Conservation (phyloP, 2,113 vertebrate genomes). For the Pelecanus crispus region DNA sequence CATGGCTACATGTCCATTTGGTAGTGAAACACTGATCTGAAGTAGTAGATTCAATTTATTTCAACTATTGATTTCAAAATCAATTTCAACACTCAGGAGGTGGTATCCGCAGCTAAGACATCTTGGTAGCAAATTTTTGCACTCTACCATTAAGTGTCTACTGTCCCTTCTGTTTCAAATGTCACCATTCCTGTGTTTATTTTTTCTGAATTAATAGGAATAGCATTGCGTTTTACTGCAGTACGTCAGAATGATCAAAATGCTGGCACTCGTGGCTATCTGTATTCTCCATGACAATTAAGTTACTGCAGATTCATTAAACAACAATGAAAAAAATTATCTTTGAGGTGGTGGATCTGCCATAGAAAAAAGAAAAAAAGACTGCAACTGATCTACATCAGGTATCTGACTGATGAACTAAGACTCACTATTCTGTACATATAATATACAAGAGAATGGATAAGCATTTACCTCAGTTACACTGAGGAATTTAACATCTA, state of each 20-base stretch:
- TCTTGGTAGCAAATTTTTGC: not conserved
- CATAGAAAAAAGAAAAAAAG: not conserved
- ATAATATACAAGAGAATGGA: not conserved
- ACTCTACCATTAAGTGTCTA: not conserved
- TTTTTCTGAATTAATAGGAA: not conserved
- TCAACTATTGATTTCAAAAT: not conserved
- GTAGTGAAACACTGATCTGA: not conserved
- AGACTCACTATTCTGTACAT: too few species aligned
- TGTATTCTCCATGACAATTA: not conserved
- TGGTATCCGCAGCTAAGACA: not conserved
- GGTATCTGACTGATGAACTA: not conserved
- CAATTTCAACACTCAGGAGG: not conserved
- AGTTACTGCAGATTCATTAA: not conserved
- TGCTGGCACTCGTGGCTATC: not conserved
- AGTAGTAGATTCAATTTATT: not conserved
- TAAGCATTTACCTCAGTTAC: not conserved
- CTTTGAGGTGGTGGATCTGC: not conserved
- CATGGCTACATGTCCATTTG: not conserved
- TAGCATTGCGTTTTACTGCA: not conserved
- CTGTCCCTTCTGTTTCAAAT: not conserved
- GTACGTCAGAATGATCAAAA: not conserved
- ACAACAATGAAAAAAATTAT: not conserved
- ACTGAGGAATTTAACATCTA: not conserved
- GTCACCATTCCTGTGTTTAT: not conserved
- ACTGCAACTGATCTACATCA: not conserved